Evolutionary conservation across 1,140 invertebrate genomes (phyloP), one percentile per base, ranked within the genome.

Genomic region (Pogonomyrmex californicus): DNA sequence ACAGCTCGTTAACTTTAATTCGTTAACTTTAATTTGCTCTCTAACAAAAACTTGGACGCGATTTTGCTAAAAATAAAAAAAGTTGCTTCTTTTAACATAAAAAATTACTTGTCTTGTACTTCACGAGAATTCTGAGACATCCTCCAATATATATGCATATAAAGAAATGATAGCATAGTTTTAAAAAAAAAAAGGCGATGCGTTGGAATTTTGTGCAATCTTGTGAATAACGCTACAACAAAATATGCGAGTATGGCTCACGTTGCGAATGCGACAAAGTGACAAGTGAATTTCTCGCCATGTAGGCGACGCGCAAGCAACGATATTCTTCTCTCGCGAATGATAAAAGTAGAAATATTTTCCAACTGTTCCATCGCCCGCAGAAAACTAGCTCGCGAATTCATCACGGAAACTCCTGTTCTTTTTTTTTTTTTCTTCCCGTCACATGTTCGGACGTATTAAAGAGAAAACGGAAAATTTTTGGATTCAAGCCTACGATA

Each of bases 291-390:
- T 41, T 56, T 38, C 3, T 58, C 38, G 23, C 41, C 7, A 17
- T 73, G 10, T 4, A 14, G 38, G 10, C 17, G 1, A 6, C 17
- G 23, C 1, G 5, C 10, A 38, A 41, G 10, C 49, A 38, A 54
- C 17, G 33, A 75, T 56, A 70, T 38, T 41, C 12, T 56, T 33
- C 38, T 60, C 38, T 23, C 41, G 41, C 30, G 30, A n/a, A 4
- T 60, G n/a, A 60, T 33, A 51, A 36, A 70, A 71, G 44, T 23
- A 78, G 36, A 65, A 65, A 78, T 78, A 63, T 63, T 62, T 63
- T 36, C 30, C 30, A 78, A 7, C 60, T 78, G 9, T 63, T 47
- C 10, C 33, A 65, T 36, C 23, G 58, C 58, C n/a, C 10, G 30
- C 17, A 44, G 58, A 4, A 36, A 63, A 63, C 10, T 4, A 9